A percentile compares a stretch with the other conserved stretches of the same genome.
Conservation (phyloP, 1,140 invertebrate genomes). For the Cotesia chilonis region DNA sequence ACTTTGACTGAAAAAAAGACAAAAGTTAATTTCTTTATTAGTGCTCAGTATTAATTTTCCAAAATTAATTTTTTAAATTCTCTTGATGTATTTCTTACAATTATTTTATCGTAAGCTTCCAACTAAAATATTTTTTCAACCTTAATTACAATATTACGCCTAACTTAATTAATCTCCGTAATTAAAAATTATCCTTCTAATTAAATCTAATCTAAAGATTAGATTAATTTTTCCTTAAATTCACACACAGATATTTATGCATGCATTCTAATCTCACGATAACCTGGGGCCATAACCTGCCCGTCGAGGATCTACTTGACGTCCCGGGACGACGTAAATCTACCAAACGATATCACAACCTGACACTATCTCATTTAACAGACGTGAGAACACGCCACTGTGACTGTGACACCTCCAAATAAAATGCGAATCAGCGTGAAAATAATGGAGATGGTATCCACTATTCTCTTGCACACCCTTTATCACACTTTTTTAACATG, state of each 20-base stretch:
- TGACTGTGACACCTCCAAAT: slow-evolving; percentile 37
- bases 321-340: slow-evolving; percentile 54
- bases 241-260: neutral
- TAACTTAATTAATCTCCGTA: too few relatives aligned
- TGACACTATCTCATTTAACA: slow-evolving; percentile 56
- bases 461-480: slow-evolving; percentile 27
- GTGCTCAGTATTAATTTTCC: too few relatives aligned
- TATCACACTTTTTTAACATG: neutral
- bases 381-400: slow-evolving; percentile 57
- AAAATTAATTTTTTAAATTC: too few relatives aligned
- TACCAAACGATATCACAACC: slow-evolving; percentile 57
- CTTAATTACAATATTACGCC: too few relatives aligned
- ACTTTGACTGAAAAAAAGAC: too few relatives aligned
- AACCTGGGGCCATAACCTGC: slow-evolving; percentile 35
- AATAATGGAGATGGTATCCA: slow-evolving; percentile 52
- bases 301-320: slow-evolving; percentile 20
- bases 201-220: too few relatives aligned
- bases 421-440: slow-evolving; percentile 17
- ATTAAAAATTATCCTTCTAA: too few relatives aligned
- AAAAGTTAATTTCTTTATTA: too few relatives aligned
- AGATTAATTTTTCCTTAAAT: neutral
- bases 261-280: slow-evolving; percentile 19
- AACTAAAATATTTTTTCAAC: too few relatives aligned
- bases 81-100: neutral
- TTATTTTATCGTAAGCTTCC: neutral